Evolutionary conservation across 1,140 invertebrate genomes (phyloP), one percentile per base, ranked within the genome.

Genomic region (Formica selysi): DNA sequence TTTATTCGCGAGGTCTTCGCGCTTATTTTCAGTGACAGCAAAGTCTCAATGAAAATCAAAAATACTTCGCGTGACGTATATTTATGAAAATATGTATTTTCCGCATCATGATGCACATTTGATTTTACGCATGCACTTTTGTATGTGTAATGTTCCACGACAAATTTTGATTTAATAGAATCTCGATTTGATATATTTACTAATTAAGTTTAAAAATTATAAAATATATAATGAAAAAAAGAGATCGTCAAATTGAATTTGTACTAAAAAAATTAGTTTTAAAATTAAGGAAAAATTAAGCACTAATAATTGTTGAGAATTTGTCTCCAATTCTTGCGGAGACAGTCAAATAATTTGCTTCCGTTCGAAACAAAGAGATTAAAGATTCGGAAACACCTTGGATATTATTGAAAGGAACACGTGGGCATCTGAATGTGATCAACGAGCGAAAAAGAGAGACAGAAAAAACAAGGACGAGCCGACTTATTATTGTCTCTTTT

Each of bases 1-100:
- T 36, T 78, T 54, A 48, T 44, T 64, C 57, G 48, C 48, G 81
- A 85, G 81, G 61, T 36, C 32, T 48, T 26, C 26, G 36, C 54
- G 36, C 54, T 78, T 85, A 85, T 85, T 85, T 85, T 54, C 38
- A 67, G 44, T 78, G 8, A 85, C 38, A 74, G 57, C 41, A 1
- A 11, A 65, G 32, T 67, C 26, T 78, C 81, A 65, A 85, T 78
- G 81, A 78, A 85, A 85, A 54, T 65, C 36, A 36, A 65, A 78
- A 85, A 85, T 85, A 85, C 6, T 13, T 74, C 41, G 29, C 57
- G 38, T 16, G 16, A 67, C 41, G 41, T 41, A 36, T 79, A 67
- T 67, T 68, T 79, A 36, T 79, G 51, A 48, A 48, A 48, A 65
- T 26, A 3, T 44, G 8, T 61, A 61, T 61, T 61, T 26, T 61